Evolutionary conservation across 2,888 invertebrate genomes (phyloP).

Genomic region (Micoletzkya japonica): DNA sequence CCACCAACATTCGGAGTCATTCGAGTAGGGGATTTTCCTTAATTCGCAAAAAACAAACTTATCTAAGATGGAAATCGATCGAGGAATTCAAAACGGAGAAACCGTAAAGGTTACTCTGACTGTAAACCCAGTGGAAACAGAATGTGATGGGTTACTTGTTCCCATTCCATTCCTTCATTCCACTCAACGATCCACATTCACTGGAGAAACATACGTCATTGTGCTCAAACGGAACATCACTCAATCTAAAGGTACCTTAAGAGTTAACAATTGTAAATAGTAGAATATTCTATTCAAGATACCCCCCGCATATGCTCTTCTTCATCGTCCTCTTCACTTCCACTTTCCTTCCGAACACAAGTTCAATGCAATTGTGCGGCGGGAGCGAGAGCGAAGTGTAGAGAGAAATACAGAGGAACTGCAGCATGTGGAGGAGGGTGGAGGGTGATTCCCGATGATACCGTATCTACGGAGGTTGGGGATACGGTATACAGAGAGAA

Average conservation of each 20-base stretch:
- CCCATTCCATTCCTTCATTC: constrained; percentile 16
- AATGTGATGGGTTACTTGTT: constrained; percentile 18
- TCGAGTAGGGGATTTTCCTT: background rate
- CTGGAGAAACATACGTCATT: constrained; percentile 1
- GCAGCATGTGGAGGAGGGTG: constrained; percentile 24
- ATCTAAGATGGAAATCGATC: background rate
- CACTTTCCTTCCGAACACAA: constrained; percentile 2
- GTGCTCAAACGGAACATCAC: background rate
- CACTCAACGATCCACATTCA: background rate
- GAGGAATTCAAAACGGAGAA: background rate
- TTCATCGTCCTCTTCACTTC: background rate
- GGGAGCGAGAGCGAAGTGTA: constrained; percentile 9
- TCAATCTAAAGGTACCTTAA: background rate
- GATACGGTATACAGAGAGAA: background rate
- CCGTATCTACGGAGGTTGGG: constrained; percentile 12
- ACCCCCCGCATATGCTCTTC: constrained; percentile 3
- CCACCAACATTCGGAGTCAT: background rate
- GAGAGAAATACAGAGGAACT: constrained; percentile 4
- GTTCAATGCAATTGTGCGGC: constrained; percentile 24
- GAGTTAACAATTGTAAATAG: background rate
- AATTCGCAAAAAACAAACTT: background rate
- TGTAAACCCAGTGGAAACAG: background rate
- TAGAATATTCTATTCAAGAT: background rate
- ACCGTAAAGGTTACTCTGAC: no score
- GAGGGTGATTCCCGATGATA: constrained; percentile 25